Conservation (phyloP, 2,113 vertebrate species). For the Eidolon helvum region DNA sequence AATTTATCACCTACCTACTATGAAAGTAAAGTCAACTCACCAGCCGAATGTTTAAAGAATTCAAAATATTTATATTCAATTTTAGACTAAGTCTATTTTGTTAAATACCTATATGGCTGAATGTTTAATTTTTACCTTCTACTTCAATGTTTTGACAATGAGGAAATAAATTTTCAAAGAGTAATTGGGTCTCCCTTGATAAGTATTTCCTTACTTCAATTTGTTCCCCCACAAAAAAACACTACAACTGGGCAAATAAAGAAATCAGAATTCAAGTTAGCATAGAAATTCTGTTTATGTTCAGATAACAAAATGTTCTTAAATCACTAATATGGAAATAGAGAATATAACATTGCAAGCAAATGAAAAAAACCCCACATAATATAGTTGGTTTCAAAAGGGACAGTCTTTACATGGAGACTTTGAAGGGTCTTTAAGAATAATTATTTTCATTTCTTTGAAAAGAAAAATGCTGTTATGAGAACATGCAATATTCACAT, state of each 20-base stretch:
- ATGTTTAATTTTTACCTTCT: conserved; percentile 48
- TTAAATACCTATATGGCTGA: not conserved
- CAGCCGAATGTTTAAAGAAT: conserved; percentile 8
- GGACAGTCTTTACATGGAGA: not conserved
- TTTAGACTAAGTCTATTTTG: conserved; percentile 15
- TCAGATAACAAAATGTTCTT: conserved; percentile 51
- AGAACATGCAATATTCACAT: not conserved
- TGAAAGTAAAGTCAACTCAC: conserved; percentile 32
- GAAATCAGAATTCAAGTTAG: conserved; percentile 56
- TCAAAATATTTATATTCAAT: conserved; percentile 38
- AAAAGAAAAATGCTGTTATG: conserved; percentile 36
- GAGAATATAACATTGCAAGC: not conserved
- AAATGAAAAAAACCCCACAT: not conserved
- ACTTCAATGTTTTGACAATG: conserved; percentile 44
- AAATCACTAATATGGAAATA: not conserved
- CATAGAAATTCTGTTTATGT: conserved; percentile 44
- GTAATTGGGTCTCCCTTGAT: conserved; percentile 45
- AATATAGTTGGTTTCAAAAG: conserved; percentile 12
- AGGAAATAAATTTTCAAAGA: conserved; percentile 51
- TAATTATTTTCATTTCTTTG: conserved; percentile 38
- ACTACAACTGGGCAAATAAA: conserved; percentile 34
- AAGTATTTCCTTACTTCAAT: not conserved
- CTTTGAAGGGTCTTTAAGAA: not conserved
- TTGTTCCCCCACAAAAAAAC: not conserved
- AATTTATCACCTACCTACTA: not conserved